These are phyloP conservation scores for Microtus californicus DNA, from an alignment of 2,797 vertebrate genomes.

Conservation along the genomic window DNA sequence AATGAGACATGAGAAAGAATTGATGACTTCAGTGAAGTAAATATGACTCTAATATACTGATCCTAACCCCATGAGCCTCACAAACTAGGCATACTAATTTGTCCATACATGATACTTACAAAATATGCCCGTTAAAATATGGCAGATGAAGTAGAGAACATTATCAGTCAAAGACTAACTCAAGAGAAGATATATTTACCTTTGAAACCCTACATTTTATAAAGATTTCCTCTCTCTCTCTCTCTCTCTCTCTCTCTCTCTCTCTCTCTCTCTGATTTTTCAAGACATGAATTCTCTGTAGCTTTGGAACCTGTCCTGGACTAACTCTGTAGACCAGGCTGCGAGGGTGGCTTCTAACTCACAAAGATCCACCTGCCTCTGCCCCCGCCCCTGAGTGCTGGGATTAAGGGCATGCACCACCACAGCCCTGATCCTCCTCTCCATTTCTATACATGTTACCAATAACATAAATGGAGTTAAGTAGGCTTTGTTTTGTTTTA, in stretches of 20 bases:
- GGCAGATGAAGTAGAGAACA: neutral
- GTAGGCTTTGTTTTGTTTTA: neutral
- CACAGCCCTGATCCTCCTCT: neutral
- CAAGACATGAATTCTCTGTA: too few species aligned
- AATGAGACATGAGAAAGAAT: slow-evolving; percentile 49
- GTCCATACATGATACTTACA: neutral
- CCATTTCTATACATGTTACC: slow-evolving; percentile 25
- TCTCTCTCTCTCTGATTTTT: too few species aligned
- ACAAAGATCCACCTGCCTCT: too few species aligned
- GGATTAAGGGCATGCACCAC: too few species aligned
- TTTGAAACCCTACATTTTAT: slow-evolving; percentile 2
- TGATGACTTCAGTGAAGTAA: slow-evolving; percentile 24
- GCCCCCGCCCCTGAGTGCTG: too few species aligned
- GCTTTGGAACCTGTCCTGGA: too few species aligned
- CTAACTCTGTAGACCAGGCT: too few species aligned
- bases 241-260: too few species aligned
- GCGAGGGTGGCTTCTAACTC: too few species aligned
- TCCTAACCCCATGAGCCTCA: slow-evolving; percentile 19
- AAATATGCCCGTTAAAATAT: neutral
- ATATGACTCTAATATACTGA: neutral
- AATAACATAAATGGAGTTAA: neutral
- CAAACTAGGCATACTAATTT: neutral
- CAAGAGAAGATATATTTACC: neutral
- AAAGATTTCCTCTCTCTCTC: neutral
- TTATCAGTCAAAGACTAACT: neutral